Base-by-base conservation (phyloP, 2,113 vertebrate genomes). In the Acrocephalus arundinaceus region DNA sequence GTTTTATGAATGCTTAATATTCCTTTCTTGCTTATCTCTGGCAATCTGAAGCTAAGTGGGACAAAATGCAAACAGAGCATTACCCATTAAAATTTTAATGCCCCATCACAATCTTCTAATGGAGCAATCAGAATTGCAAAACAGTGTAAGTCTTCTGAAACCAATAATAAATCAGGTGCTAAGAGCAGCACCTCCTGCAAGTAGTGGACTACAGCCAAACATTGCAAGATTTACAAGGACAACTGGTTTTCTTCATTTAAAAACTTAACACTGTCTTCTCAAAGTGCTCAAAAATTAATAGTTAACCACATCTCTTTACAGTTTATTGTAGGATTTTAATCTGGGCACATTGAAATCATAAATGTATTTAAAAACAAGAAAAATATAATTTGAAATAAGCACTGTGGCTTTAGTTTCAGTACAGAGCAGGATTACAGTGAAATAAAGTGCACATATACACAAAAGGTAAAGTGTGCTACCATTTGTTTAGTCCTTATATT, bases 101-200 rank as follows among this genome's bases (percentile, higher is more conserved):
- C 52, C 90, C 90, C 85, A 90, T 97, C 93, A 94, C 96, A 95
- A 90, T 97, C 97, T 97, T 96, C 95, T 96, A 96, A 96, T 97
- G 96, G 94, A 97, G 83, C 85, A 86, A 96, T 97, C 96, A 93
- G 97, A 97, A 97, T 96, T 96, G 96, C 96, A 97, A 97, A 97
- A 81, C 93, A 96, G 84, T 37, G 17, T 43, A 96, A 93, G 90
- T 96, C 74, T 87, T 66, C 86, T 92, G 94, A 94, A 97, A 94
- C 90, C 85, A 96, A 94, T 83, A 92, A 97, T 96, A 97, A 97
- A 97, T 93, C 94, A 97, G 92, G 89, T 93, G 78, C 73, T 97
- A 92, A 93, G 49, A 94, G 84, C 85, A 92, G 66, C 76, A 90
- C 85, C 94, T 96, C 71, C 63, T 66, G 39, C 62, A 92, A 93